Evolutionary conservation across 2,797 vertebrate species (phyloP).

Genomic region (Adrianichthys oophorus): DNA sequence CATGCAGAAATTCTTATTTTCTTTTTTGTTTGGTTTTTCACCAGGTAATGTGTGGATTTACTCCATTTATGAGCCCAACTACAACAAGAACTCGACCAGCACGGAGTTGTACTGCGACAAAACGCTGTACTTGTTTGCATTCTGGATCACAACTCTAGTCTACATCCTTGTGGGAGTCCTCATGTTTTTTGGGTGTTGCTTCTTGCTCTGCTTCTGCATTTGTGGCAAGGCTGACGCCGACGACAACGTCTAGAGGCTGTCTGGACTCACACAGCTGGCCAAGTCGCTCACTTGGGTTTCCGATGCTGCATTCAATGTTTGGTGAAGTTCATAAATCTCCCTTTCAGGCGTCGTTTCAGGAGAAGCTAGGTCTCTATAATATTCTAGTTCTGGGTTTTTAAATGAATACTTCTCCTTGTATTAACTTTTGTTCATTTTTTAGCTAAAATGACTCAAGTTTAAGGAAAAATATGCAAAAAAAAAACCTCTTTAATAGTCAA

Average conservation of each 20-base stretch:
- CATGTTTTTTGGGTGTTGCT: conserved; percentile 2
- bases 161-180: conserved; percentile 43
- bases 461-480: no score
- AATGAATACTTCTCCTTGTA: no score
- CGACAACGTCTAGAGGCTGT: conserved; percentile 19
- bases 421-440: no score
- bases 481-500: no score
- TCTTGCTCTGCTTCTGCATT: conserved; percentile 10
- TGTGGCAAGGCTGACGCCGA: conserved; percentile 32
- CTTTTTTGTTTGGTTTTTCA: background rate
- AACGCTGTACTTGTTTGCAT: conserved; percentile 69
- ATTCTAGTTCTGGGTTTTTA: no score
- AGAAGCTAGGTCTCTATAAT: no score
- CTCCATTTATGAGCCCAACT: conserved; percentile 69
- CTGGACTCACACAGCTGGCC: background rate
- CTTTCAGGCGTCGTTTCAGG: no score
- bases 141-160: conserved; percentile 66
- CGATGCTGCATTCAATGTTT: no score
- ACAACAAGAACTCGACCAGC: conserved; percentile 12
- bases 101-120: conserved; percentile 55
- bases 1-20: no score
- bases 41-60: conserved; percentile 76
- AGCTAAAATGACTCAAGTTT: no score
- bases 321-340: no score
- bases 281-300: no score